Evolutionary conservation across 2,797 vertebrate genomes (phyloP), one percentile per base, ranked within the genome.

Genomic region (Amblyraja radiata): DNA sequence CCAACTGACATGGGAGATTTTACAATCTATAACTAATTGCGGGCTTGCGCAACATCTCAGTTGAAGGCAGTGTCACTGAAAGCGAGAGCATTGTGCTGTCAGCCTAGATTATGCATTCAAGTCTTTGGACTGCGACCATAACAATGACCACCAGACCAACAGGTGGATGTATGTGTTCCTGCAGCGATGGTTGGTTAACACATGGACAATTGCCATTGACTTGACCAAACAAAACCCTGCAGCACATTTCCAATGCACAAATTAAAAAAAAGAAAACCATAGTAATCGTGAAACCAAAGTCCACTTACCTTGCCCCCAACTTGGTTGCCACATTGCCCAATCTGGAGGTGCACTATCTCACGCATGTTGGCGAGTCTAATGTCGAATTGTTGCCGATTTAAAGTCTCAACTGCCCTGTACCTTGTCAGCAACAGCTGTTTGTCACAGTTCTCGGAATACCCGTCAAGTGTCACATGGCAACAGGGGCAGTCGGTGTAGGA

Each of bases 281-380:
- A 16, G 61, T 93, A 16, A 93, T 18, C 63, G n/a, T 23, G 28
- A 32, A 63, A 63, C 28, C 9, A 71, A 93, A 4, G 39, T 16
- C 68, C 36, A 93, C 93, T 96, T 97, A 99, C 99, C 98, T 99
- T 99, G 61, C 97, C 95, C 95, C 99, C 98, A 0, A 99, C 99
- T 96, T 99, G 99, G 97, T 99, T 99, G 76, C 99, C 99, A 80
- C 99, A 99, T 95, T 99, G 99, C 95, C 99, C 99, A 0, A 99
- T 98, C 97, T 99, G 99, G 93, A 99, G 96, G 94, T 99, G 98
- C 65, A 99, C 97, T 5, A 99, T 99, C 95, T 99, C 99, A 94
- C 98, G 97, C 98, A 99, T 99, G 95, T 94, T 98, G 28, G 74
- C 14, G 39, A 63, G n/a, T 21, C 0, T 93, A 93, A 86, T 71